Evolutionary conservation across 2,113 vertebrate species (phyloP), one percentile per base, ranked within the genome.

Genomic region (Heterotilapia buettikoferi): DNA sequence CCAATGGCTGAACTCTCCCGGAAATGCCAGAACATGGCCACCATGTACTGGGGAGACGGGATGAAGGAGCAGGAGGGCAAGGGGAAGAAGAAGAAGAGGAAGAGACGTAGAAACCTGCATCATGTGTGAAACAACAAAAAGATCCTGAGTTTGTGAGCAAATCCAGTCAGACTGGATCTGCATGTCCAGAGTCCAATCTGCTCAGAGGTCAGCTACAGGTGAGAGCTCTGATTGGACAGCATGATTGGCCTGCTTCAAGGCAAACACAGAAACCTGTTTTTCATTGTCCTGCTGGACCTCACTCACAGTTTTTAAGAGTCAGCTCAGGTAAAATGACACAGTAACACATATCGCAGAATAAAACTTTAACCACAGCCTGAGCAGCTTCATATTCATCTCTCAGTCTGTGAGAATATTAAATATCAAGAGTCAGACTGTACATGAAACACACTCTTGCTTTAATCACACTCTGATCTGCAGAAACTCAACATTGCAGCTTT

Each of bases 1-100:
- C 89, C 87, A 92, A 6, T 92, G 91, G 66, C 87, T 92, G 59
- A 81, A 83, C 38, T 92, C 86, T 1, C 84, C 84, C 2, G 87
- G 84, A 12, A 90, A 57, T 11, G 88, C 87, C 59, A 92, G 79
- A 6, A 92, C 66, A 5, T 50, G 79, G 7, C 91, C 53, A 0
- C 84, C 53, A 3, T 68, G 2, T 2, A 12, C 76, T 2, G 24
- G 18, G 38, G 54, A 2, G 13, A 52, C 4, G 8, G 9, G 38
- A 18, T 2, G 13, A 6, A 83, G 24, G 53, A 54, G 2, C 12
- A 82, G 5, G 16, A 84, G 4, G 1, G 10, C 2, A 3, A 52
- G 1, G 5, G 50, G 50, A 40, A 36, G 63, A 33, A 81, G 38
- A 19, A 29, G 52, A 26, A 14, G 59, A 21, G 21, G 52, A 56